phyloP scores from a whole-genome alignment of 2,113 vertebrate genomes.

The Gasterosteus aculeatus region DNA sequence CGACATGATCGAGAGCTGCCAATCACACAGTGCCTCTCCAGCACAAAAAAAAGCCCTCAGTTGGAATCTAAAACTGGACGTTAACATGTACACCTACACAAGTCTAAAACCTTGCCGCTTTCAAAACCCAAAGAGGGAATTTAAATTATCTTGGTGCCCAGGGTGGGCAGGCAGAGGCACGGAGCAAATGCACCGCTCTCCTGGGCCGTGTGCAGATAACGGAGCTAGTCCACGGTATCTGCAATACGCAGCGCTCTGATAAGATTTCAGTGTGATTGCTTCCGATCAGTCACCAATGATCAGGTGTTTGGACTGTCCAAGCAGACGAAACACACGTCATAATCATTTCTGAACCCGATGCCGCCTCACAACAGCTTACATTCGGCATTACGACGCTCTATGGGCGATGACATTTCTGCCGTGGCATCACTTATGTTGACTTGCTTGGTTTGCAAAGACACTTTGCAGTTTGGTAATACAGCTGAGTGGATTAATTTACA shows the following conservation, averaged over 20 bases:
- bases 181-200: conserved; percentile 45
- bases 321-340: conserved; percentile 59
- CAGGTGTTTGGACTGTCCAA: conserved; percentile 58
- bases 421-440: conserved; percentile 59
- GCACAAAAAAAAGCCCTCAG: conserved; percentile 40
- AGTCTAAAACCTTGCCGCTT: conserved; percentile 45
- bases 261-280: conserved; percentile 71
- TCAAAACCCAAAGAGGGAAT: conserved; percentile 55
- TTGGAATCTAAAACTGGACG: conserved; percentile 45
- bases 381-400: conserved; percentile 47
- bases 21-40: conserved; percentile 63
- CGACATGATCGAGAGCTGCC: conserved; percentile 55
- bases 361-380: conserved; percentile 29
- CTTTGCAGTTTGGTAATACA: conserved; percentile 50
- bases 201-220: conserved; percentile 65
- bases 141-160: conserved; percentile 64
- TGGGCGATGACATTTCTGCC: conserved; percentile 57
- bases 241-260: conserved; percentile 48
- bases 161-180: conserved; percentile 41
- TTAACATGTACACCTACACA: conserved; percentile 62
- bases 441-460: conserved; percentile 67
- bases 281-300: conserved; percentile 69
- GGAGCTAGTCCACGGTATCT: conserved; percentile 43
- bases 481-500: conserved; percentile 77
- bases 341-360: conserved; percentile 40